Base-by-base conservation (phyloP, 1,140 invertebrate genomes). In the Sminthurides bifidus region DNA sequence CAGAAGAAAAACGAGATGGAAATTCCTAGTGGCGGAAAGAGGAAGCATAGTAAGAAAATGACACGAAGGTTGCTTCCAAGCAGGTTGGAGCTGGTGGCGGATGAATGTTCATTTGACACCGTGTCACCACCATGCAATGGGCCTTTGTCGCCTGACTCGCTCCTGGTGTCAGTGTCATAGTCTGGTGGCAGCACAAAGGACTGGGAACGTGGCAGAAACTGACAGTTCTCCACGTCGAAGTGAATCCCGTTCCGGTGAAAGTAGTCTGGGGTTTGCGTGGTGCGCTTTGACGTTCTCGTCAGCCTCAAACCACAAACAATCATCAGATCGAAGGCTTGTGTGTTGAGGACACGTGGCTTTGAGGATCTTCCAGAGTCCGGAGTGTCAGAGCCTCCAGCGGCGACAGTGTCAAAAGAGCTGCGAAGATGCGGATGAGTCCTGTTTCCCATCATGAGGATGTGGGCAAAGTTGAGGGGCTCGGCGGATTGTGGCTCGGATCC, bases 241-340 rank as follows among this genome's bases (percentile, higher is more conserved):
- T 49, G 46, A 49, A 49, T 49, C 30, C 46, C 46, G 24, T 49
- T 49, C 21, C 46, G 3, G 19, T 49, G 46, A 35, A 49, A 26
- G 21, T 49, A 35, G 19, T 49, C 29, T 33, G 46, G 46, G 4
- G 12, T n/a, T 49, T 49, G 46, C 17, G 46, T 17, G 8, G 46
- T 49, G 3, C 8, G 27, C 3, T 33, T 8, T 6, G 46, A 49
- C 6, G 6, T 4, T 3, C 46, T 43, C n/a, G 46, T 31, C 46
- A 49, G 31, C 3, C 17, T 10, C 12, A 49, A 23, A 19, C 46
- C 46, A 49, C 46, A 49, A 8, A 49, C 46, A 8, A 49, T 30
- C 46, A 49, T 49, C 3, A 49, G 46, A 21, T 49, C 46, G 35
- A 49, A 49, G 6, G 46, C 46, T 35, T 49, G 3, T 49, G 46